Evolutionary conservation across 2,797 vertebrate genomes (phyloP).

Genomic region (Typhlichthys eigenmanni): DNA sequence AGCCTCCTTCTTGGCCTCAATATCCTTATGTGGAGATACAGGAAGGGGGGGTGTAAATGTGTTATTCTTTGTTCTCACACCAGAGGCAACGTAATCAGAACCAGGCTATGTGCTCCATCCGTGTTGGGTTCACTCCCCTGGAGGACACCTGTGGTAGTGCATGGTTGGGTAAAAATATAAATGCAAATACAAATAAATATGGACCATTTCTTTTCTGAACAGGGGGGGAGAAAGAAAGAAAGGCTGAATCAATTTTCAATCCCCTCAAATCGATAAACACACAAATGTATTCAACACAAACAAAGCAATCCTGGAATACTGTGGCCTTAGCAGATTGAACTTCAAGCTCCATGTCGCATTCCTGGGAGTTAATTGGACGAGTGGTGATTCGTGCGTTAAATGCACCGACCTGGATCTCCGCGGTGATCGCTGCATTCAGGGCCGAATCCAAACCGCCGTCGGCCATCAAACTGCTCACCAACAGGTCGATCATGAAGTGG

Average conservation of each 20-base stretch:
- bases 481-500: conserved; percentile 97
- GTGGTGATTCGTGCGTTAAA: neutral
- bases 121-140: too few species aligned
- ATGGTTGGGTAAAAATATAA: too few species aligned
- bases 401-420: conserved; percentile 93
- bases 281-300: neutral
- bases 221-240: too few species aligned
- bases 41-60: neutral
- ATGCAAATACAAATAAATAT: too few species aligned
- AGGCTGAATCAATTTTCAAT: neutral
- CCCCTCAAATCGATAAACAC: neutral
- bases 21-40: conserved; percentile 80
- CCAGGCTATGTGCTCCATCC: neutral
- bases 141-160: too few species aligned
- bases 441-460: conserved; percentile 97
- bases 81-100: neutral
- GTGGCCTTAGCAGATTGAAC: neutral
- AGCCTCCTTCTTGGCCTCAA: conserved; percentile 98
- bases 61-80: too few species aligned
- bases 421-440: conserved; percentile 92
- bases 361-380: conserved; percentile 14
- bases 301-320: neutral
- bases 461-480: conserved; percentile 98
- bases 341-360: neutral
- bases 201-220: too few species aligned